These are phyloP conservation scores for Tetraneura akinire DNA, from an alignment of 1,140 invertebrate genomes.

Conservation along the genomic window DNA sequence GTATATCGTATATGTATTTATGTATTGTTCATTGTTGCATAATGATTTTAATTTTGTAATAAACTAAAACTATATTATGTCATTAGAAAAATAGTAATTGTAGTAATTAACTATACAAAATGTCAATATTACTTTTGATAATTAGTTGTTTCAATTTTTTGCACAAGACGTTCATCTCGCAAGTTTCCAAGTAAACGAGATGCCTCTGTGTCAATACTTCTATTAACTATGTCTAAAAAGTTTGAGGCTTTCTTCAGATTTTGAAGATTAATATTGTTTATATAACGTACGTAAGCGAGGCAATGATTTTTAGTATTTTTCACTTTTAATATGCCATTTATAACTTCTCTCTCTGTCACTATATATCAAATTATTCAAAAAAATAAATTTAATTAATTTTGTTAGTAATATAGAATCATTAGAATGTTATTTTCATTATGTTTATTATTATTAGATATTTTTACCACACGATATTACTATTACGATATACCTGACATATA, in stretches of 20 bases:
- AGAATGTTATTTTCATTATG: too few species aligned
- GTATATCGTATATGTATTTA: too few species aligned
- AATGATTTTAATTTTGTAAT: too few species aligned
- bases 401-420: too few species aligned
- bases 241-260: conserved; percentile 90
- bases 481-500: conserved; percentile 88
- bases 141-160: conserved; percentile 86
- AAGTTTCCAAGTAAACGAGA: conserved; percentile 86
- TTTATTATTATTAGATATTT: too few species aligned
- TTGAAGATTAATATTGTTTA: conserved; percentile 96
- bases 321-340: conserved; percentile 90
- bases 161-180: conserved; percentile 81
- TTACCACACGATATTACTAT: too few species aligned
- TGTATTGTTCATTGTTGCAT: too few species aligned
- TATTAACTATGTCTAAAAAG: conserved; percentile 92
- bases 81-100: too few species aligned
- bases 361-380: conserved; percentile 31
- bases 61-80: too few species aligned
- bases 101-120: too few species aligned
- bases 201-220: conserved; percentile 91
- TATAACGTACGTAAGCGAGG: conserved; percentile 92
- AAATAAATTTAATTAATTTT: too few species aligned
- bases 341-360: conserved; percentile 98
- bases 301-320: conserved; percentile 96
- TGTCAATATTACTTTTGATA: conserved; percentile 71